phyloP scores from a whole-genome alignment of 2,888 invertebrate species.

The Sthenelais limicola region DNA sequence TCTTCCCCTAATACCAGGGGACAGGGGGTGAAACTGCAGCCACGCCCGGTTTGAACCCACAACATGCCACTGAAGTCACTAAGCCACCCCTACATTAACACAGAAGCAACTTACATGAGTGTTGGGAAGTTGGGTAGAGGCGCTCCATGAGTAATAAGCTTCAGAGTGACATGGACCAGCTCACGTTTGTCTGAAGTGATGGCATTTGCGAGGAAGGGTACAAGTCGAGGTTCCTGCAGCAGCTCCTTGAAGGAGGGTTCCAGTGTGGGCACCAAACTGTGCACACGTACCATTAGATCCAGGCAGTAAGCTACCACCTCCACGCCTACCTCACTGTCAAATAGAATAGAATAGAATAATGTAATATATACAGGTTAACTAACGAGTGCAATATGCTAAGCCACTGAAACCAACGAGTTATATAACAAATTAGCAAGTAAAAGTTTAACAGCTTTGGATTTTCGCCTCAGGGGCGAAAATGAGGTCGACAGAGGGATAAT shows the following conservation, averaged over 20 bases:
- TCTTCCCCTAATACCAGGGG: too few relatives aligned
- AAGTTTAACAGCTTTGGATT: too few relatives aligned
- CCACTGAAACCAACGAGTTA: too few relatives aligned
- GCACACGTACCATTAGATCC: constrained; percentile 59
- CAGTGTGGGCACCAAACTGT: constrained; percentile 50
- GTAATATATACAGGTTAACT: too few relatives aligned
- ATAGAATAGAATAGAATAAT: too few relatives aligned
- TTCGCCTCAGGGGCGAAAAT: too few relatives aligned
- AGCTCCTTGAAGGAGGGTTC: constrained; percentile 65
- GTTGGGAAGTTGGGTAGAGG: constrained; percentile 69
- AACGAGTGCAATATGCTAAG: too few relatives aligned
- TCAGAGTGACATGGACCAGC: constrained; percentile 67
- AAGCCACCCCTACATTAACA: background rate
- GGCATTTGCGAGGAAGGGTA: constrained; percentile 71
- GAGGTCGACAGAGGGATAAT: too few relatives aligned
- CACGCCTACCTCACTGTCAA: constrained; percentile 59
- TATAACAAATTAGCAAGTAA: too few relatives aligned
- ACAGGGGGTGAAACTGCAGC: too few relatives aligned
- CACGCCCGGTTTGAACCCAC: background rate
- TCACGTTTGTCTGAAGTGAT: constrained; percentile 66
- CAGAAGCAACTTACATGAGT: constrained; percentile 59
- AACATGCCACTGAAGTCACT: constrained; percentile 4
- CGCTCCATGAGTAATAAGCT: constrained; percentile 66
- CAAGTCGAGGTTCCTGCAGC: constrained; percentile 66
- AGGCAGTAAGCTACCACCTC: constrained; percentile 60